These are phyloP conservation scores for Dasyprocta punctata DNA, from an alignment of 2,113 vertebrate species.

Conservation along the genomic window DNA sequence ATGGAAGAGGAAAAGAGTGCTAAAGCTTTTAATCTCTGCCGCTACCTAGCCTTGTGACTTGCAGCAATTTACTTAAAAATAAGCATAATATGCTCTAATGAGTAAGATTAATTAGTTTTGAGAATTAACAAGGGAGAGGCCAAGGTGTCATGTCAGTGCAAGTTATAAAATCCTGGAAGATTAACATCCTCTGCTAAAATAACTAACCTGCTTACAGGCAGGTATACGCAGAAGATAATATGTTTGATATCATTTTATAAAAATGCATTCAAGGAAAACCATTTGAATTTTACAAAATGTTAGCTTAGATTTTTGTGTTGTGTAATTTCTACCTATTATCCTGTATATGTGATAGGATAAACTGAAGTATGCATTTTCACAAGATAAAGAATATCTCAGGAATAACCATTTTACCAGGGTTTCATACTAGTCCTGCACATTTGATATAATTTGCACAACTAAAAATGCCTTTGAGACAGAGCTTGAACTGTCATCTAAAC, in stretches of 20 bases:
- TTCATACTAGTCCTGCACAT: not conserved
- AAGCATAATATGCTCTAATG: not conserved
- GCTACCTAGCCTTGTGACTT: not conserved
- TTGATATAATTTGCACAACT: conserved; percentile 41
- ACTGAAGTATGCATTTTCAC: not conserved
- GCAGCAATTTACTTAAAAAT: conserved; percentile 10
- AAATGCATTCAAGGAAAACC: not conserved
- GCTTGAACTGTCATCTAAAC: conserved; percentile 32
- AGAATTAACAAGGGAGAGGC: conserved; percentile 12
- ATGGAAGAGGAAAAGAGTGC: not conserved
- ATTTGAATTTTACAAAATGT: conserved; percentile 48
- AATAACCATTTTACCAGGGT: conserved; percentile 15
- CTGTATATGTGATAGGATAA: not conserved
- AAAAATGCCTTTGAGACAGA: conserved; percentile 50
- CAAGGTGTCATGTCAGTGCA: not conserved
- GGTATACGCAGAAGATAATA: not conserved
- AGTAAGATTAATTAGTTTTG: conserved; percentile 12
- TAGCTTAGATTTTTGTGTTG: not conserved
- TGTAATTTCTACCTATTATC: not conserved
- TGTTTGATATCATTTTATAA: not conserved
- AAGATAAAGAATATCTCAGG: conserved; percentile 55
- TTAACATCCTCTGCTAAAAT: not conserved
- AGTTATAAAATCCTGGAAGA: not conserved
- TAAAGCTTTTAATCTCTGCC: not conserved
- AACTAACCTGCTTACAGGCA: not conserved